Percentiles rank a stretch among this genome's conserved stretches.
Conservation (phyloP, 2,113 vertebrate genomes). For the Microcebus murinus region DNA sequence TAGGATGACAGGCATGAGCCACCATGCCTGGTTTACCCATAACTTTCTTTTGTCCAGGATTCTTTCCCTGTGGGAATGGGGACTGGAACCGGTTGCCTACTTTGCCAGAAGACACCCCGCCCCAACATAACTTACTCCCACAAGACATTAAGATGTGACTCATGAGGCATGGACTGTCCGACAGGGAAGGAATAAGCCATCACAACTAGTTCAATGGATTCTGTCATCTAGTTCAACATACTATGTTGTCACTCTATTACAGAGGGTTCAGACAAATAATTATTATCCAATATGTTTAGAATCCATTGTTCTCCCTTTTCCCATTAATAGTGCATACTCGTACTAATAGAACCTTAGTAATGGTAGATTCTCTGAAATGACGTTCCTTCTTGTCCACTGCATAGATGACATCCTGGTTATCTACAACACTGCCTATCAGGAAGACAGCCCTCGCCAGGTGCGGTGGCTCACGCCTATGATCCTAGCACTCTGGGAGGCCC, state of each 20-base stretch:
- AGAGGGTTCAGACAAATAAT: not conserved
- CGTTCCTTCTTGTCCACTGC: not conserved
- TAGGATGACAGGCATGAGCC: too few species aligned
- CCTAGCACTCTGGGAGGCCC: too few species aligned
- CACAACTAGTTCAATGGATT: not conserved
- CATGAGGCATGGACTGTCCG: too few species aligned
- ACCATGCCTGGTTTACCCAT: rapidly evolving
- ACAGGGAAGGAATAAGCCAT: not conserved
- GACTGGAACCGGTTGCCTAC: not conserved
- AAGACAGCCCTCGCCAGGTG: not conserved
- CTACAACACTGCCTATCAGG: not conserved
- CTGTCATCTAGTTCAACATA: not conserved
- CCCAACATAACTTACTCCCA: not conserved
- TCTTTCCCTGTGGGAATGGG: not conserved
- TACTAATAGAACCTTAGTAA: not conserved
- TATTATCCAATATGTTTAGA: not conserved
- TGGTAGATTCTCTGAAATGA: not conserved
- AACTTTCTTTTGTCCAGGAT: not conserved
- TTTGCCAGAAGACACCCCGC: not conserved
- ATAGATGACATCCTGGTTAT: not conserved
- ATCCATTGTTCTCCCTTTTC: not conserved
- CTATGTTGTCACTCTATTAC: not conserved
- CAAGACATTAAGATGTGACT: not conserved
- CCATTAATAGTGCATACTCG: not conserved
- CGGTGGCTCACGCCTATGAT: too few species aligned